Evolutionary conservation across 2,113 vertebrate species (phyloP), one percentile per base, ranked within the genome.

Genomic region (Campylorhamphus procurvoides): DNA sequence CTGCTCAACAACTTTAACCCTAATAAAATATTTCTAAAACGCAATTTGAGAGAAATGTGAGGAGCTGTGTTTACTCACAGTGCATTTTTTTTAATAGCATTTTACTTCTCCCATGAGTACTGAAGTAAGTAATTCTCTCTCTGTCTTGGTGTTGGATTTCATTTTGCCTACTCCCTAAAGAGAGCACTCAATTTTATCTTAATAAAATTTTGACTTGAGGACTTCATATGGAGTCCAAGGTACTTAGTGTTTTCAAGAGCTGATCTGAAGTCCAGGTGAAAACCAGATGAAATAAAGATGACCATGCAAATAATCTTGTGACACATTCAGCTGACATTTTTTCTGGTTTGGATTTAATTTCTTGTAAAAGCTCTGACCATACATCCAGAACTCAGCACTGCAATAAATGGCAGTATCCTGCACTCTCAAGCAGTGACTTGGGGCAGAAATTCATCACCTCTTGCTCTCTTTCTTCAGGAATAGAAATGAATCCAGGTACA

Each of bases 21-120:
- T 93, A 88, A 91, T 87, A 84, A 96, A 97, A 92, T 52, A 52
- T 74, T 83, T 62, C 75, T 95, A 92, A 96, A 93, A 77, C 52
- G 9, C n/a, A 78, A 13, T 91, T 64, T 87, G 76, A 87, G 73
- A 79, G 85, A 89, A 80, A 87, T 49, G 12, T 71, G 87, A 91
- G 68, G 31, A 86, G 50, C 73, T 59, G 64, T 75, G 58, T 90
- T 97, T 86, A 87, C 64, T 69, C 10, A 17, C 83, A 29, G 42
- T 93, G 47, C 63, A 39, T 90, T 96, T 87, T 74, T 80, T 88
- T 91, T 68, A 82, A 66, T 63, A 68, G 60, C 3, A 3, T 95
- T 97, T 90, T 53, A 84, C 53, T 94, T 94, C 63, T 64, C 87
- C 52, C 47, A 56, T 76, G 84, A 76, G 78, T 82, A 69, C 25